Evolutionary conservation across 2,797 vertebrate species (phyloP), one percentile per base, ranked within the genome.

Genomic region (Phoxinus dragarum): DNA sequence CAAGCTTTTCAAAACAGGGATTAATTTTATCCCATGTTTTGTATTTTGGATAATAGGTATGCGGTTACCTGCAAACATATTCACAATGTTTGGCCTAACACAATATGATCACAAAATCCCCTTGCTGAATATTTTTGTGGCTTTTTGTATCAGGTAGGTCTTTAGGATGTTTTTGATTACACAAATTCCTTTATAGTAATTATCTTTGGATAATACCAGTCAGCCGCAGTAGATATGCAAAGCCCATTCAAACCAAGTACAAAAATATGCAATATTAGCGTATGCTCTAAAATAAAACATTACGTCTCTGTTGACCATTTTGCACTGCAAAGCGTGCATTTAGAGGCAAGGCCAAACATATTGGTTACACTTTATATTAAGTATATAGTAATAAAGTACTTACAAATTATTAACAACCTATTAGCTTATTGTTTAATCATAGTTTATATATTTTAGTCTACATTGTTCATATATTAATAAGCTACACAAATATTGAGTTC

Each of bases 1-100:
- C 75, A 83, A 80, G 74, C 73, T 81, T 3, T 52, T 69, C 75
- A 84, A 38, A 72, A 82, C 34, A 0, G 59, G 40, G 52, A 76
- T 80, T 76, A 0, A 79, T 38, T 52, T 49, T 72, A 40, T 66
- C 17, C 12, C 47, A 11, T 44, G 10, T 66, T 47, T 81, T 77
- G 31, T 42, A 52, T 66, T 31, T 66, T 17, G 34, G 23, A 56
- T 81, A 76, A 47, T 44, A 86, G 38, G 80, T 75, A 64, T 54
- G 6, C 68, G 40, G 59, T 73, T 73, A n/a, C 52, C 74, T 64
- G 12, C 47, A 84, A 78, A 77, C 40, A 76, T 59, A 66, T 78
- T 82, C 79, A 19, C 16, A 64, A 21, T 44, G 17, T 64, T 79
- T 66, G 17, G n/a, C 38, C 59, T 31, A 34, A 34, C n/a, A 34